phyloP scores from a whole-genome alignment of 2,113 vertebrate genomes.

The Centropus unirufus region DNA sequence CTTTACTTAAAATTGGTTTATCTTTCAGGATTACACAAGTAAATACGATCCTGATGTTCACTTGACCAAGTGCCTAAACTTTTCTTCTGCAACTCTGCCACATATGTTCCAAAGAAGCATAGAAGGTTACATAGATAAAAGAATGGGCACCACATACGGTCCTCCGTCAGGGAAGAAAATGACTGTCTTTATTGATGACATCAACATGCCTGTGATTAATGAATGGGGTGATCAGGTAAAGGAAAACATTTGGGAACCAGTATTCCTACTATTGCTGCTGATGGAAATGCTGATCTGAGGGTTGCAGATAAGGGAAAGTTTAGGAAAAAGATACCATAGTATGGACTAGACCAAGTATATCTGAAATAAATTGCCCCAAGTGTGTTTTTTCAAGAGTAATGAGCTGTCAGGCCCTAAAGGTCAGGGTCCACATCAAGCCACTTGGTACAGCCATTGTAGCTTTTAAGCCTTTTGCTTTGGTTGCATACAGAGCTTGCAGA shows the following conservation, averaged over 20 bases:
- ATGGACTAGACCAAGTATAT: not conserved
- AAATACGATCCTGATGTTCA: constrained; percentile 82
- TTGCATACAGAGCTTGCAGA: not conserved
- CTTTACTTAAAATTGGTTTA: not conserved
- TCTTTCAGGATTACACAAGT: constrained; percentile 79
- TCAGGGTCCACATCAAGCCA: not conserved
- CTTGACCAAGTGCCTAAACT: constrained; percentile 82
- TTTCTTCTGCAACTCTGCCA: constrained; percentile 86
- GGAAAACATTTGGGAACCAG: not conserved
- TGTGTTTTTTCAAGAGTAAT: not conserved
- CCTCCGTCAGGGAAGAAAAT: constrained; percentile 84
- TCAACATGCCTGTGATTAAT: constrained; percentile 90
- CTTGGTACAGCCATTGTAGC: not conserved
- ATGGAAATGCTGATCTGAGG: not conserved
- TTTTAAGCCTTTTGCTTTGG: not conserved
- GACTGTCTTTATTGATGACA: constrained; percentile 87
- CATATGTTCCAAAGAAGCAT: constrained; percentile 85
- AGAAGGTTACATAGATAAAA: constrained; percentile 86
- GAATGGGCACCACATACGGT: constrained; percentile 84
- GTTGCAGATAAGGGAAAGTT: not conserved
- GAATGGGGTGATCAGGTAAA: constrained; percentile 89
- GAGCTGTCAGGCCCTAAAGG: not conserved
- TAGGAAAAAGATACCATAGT: not conserved
- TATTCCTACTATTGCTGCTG: not conserved
- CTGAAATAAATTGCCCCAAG: not conserved